These are phyloP conservation scores for Istiophorus platypterus DNA, from an alignment of 2,113 vertebrate species.

Conservation along the genomic window DNA sequence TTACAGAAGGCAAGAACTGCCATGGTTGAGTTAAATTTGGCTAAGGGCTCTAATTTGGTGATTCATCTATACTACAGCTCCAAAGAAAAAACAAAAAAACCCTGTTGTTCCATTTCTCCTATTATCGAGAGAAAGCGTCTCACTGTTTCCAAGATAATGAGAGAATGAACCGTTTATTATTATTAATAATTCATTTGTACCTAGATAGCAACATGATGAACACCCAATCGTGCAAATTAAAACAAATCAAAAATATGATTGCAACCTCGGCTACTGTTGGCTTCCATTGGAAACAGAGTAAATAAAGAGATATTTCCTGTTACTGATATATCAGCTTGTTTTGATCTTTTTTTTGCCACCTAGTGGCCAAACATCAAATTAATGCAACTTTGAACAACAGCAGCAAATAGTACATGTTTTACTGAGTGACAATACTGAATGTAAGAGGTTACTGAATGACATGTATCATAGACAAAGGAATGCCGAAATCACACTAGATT, in stretches of 20 bases:
- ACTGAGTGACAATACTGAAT: too few species aligned
- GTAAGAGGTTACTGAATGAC: neutral
- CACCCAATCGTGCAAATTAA: too few species aligned
- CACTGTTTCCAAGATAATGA: neutral
- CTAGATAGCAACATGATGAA: neutral
- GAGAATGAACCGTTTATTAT: neutral
- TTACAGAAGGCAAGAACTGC: too few species aligned
- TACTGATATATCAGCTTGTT: neutral
- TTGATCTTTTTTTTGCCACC: neutral
- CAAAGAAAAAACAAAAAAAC: neutral
- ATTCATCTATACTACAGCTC: neutral
- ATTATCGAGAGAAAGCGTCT: neutral
- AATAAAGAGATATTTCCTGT: neutral
- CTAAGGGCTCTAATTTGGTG: neutral
- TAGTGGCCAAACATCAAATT: neutral
- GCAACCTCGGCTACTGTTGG: neutral
- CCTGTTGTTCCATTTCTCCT: neutral
- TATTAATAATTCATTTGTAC: too few species aligned
- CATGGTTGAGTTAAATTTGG: too few species aligned
- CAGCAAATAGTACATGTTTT: neutral
- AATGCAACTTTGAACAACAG: conserved; percentile 39
- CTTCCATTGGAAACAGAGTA: neutral
- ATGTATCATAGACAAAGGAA: neutral
- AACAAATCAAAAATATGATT: neutral
- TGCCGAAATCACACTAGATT: too few species aligned